Conservation (phyloP, 2,888 invertebrate genomes). For the Hylaea fasciaria region DNA sequence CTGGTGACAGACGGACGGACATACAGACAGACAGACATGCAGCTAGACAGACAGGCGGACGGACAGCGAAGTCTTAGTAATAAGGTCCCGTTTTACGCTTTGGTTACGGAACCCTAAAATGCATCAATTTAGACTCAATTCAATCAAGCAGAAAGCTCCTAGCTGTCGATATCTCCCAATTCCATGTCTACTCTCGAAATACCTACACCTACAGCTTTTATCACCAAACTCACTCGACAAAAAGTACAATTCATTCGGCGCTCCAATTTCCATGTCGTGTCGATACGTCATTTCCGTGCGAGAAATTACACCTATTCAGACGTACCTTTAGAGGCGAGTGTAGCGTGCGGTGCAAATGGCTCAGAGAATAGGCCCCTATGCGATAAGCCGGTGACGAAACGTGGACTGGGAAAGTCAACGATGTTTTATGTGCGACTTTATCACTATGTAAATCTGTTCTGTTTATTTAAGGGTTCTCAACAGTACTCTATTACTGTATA, state of each 20-base stretch:
- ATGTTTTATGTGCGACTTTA: neutral
- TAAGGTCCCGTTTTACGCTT: too few species aligned
- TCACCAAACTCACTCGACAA: conserved; percentile 3
- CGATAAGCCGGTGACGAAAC: conserved; percentile 2
- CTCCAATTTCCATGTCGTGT: conserved; percentile 5
- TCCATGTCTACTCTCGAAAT: neutral
- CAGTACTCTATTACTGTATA: too few species aligned
- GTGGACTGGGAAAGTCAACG: neutral
- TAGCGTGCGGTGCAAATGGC: conserved; percentile 4
- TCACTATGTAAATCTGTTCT: neutral
- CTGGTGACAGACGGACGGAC: too few species aligned
- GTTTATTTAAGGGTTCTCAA: too few species aligned
- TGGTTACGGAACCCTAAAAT: too few species aligned
- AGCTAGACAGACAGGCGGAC: too few species aligned
- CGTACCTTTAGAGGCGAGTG: neutral
- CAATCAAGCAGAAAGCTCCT: too few species aligned
- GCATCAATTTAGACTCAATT: too few species aligned
- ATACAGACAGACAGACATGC: too few species aligned
- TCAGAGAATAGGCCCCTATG: neutral
- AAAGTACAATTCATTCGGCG: conserved; percentile 3
- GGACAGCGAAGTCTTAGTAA: too few species aligned
- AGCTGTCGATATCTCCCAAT: neutral
- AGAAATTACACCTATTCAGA: conserved; percentile 6
- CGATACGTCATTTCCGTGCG: conserved; percentile 9
- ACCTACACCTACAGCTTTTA: neutral